phyloP scores from a whole-genome alignment of 2,113 vertebrate species.

The Zonotrichia leucophrys region DNA sequence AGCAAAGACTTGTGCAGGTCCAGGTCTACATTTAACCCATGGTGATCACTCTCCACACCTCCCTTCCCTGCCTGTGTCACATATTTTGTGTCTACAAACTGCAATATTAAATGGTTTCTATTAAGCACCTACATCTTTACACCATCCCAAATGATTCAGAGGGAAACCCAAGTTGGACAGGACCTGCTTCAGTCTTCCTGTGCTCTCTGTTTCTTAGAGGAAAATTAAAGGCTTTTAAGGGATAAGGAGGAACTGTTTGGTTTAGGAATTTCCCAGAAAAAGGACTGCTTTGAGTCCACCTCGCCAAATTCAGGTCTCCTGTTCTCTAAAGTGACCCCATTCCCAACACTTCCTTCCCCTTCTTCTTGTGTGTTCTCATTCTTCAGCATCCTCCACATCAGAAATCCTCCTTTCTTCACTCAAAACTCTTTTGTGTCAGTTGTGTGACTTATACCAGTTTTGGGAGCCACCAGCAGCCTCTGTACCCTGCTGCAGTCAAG shows the following conservation, averaged over 20 bases:
- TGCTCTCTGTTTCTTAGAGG: not conserved
- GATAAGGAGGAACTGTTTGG: not conserved
- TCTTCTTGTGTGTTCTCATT: not conserved
- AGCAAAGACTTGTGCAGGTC: not conserved
- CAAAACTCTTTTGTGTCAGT: not conserved
- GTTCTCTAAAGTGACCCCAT: not conserved
- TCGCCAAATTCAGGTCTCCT: not conserved
- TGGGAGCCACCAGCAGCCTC: not conserved
- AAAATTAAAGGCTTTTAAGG: not conserved
- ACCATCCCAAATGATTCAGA: not conserved
- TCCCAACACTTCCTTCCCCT: not conserved
- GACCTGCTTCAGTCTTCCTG: not conserved
- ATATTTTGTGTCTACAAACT: not conserved
- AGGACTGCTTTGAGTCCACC: not conserved
- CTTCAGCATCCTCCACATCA: not conserved
- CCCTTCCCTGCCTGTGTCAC: not conserved
- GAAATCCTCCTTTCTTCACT: not conserved
- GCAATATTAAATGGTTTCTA: not conserved
- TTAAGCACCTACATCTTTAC: not conserved
- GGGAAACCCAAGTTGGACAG: not conserved
- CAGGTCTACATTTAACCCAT: not conserved
- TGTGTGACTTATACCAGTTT: not conserved
- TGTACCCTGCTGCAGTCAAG: not conserved
- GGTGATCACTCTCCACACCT: not conserved
- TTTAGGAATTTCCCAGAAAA: not conserved